Percentiles rank a stretch among this genome's conserved stretches.
Conservation (phyloP, 2,797 vertebrate species). For the Sciurus carolinensis region DNA sequence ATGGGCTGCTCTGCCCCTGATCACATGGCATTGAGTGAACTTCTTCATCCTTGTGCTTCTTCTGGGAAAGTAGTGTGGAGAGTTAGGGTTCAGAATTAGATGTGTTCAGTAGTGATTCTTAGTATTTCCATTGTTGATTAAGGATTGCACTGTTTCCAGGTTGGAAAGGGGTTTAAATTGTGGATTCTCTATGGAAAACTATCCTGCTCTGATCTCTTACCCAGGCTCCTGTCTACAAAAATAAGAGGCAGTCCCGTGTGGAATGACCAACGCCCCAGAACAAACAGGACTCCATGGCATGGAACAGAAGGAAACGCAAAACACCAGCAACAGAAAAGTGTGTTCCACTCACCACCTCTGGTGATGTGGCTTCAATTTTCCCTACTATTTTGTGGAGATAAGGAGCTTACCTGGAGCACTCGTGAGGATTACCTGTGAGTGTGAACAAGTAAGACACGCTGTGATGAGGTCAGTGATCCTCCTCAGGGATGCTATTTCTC, state of each 20-base stretch:
- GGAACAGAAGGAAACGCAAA: background rate
- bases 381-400: background rate
- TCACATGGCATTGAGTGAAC: too few species aligned
- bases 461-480: background rate
- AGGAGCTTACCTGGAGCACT: background rate
- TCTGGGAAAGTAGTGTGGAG: background rate
- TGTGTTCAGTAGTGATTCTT: background rate
- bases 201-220: background rate
- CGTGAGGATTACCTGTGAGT: background rate
- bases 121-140: too few species aligned
- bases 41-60: accelerated
- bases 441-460: accelerated
- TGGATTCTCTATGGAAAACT: too few species aligned
- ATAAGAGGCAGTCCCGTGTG: background rate
- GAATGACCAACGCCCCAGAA: background rate
- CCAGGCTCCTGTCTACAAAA: background rate
- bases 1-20: too few species aligned
- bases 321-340: background rate
- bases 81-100: background rate
- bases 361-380: background rate
- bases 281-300: background rate
- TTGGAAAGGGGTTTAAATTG: too few species aligned
- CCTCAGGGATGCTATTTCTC: background rate
- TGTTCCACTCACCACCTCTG: background rate
- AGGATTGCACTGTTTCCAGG: too few species aligned